Conservation (phyloP, 2,888 invertebrate genomes). For the Polyommatus icarus region DNA sequence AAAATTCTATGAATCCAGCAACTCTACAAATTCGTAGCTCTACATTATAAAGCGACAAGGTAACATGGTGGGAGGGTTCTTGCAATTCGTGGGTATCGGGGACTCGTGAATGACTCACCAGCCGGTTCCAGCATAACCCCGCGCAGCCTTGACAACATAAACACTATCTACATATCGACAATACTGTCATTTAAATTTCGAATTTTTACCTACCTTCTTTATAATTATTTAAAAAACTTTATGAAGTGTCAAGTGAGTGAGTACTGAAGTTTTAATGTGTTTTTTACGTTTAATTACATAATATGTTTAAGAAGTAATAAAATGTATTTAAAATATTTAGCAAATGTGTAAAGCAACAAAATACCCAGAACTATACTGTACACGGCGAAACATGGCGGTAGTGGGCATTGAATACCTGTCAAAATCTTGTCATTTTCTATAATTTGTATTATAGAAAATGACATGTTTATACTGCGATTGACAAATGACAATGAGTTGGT, state of each 20-base stretch:
- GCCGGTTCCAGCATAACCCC: conserved; percentile 49
- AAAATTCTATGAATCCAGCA: background rate
- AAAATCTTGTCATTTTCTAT: too few species aligned
- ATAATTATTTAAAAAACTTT: background rate
- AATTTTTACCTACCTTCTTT: background rate
- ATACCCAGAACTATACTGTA: background rate
- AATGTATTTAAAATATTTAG: background rate
- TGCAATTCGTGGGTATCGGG: conserved; percentile 40
- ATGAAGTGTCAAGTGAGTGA: background rate
- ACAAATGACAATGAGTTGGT: too few species aligned
- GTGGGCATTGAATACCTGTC: too few species aligned
- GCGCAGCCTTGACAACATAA: conserved; percentile 24
- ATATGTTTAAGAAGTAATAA: background rate
- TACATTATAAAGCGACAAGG: conserved; percentile 28
- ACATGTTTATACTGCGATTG: too few species aligned
- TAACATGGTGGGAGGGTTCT: conserved; percentile 42
- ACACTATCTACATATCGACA: conserved; percentile 19
- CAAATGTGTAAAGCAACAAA: background rate
- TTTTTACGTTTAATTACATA: background rate
- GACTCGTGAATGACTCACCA: conserved; percentile 57
- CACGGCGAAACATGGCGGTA: too few species aligned
- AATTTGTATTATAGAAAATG: too few species aligned
- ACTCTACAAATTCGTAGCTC: conserved; percentile 34
- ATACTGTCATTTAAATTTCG: background rate
- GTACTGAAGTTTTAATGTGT: background rate